A percentile compares a stretch with the other conserved stretches of the same genome.
Evolutionary conservation across 2,797 vertebrate species (phyloP).

Genomic region (Graptemys geographica): DNA sequence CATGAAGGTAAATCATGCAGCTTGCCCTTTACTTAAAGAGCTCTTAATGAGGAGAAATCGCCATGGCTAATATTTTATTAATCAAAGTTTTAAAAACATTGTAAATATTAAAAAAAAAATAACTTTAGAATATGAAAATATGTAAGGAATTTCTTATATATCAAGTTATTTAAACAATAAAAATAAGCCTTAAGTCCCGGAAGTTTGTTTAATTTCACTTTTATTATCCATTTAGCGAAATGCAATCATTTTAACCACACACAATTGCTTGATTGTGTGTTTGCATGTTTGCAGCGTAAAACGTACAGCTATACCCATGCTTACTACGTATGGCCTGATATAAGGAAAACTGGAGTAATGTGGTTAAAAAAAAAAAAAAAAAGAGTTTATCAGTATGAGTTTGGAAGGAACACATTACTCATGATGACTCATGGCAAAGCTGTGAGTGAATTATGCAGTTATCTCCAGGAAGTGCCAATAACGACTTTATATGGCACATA

Average conservation of each 20-base stretch:
- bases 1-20: not conserved
- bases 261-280: not conserved
- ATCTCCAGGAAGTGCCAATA: not conserved
- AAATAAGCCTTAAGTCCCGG: not conserved
- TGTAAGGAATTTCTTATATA: not conserved
- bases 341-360: not conserved
- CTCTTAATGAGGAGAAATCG: not conserved
- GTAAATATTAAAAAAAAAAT: not conserved
- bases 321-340: not conserved
- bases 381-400: not conserved
- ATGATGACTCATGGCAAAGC: not conserved
- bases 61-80: not conserved
- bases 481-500: not conserved
- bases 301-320: not conserved
- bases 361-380: not conserved
- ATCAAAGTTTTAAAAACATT: conserved; percentile 9
- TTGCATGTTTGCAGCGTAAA: not conserved
- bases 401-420: not conserved
- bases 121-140: not conserved
- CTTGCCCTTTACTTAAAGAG: not conserved
- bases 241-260: not conserved
- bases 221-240: not conserved
- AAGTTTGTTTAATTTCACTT: not conserved
- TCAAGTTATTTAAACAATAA: not conserved
- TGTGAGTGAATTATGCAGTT: not conserved